Evolutionary conservation across 2,113 vertebrate genomes (phyloP), one percentile per base, ranked within the genome.

Genomic region (Eclectus roratus): DNA sequence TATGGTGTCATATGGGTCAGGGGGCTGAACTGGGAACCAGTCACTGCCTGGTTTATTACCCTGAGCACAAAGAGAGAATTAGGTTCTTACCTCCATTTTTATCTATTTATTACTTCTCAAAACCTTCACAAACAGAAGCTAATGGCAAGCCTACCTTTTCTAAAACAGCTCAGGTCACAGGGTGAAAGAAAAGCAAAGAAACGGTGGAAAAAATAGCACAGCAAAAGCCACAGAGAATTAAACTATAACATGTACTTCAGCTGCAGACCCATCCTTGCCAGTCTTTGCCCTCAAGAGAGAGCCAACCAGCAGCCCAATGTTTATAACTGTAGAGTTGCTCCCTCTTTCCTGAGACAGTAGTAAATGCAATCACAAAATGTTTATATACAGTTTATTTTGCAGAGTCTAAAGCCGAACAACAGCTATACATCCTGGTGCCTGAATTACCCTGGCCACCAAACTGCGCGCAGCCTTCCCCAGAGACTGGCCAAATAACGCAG

Each of bases 151-250:
- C 6, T 0, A 1, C 0, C 0, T 27, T 35, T 88, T 21, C 58
- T 9, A 19, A 47, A 44, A 3, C 7, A 58, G 13, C 17, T 52
- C 10, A 5, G 17, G 7, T 33, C 16, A 20, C 11, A 29, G 5
- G 3, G 3, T 1, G 18, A 65, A 18, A 43, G 1, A 18, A 44
- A 37, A 20, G 1, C 25, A 65, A 23, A 83, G 53, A 60, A 20
- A 10, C 0, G 0, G 8, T 0, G 1, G 6, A 9, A 21, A 21
- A 87, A 80, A 19, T 0, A 0, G 1, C 7, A 13, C 2, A 78
- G 7, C 44, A 80, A 73, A 77, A 53, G 3, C 44, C 18, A 3
- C 0, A 1, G 28, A 37, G 10, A 2, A 4, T 11, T 6, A 18
- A 84, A 19, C 6, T 7, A 6, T 2, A 27, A 27, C 7, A 11